Percentiles rank a stretch among this genome's conserved stretches.
Conservation (phyloP, 1,140 invertebrate genomes). For the Parasteatoda tepidariorum region DNA sequence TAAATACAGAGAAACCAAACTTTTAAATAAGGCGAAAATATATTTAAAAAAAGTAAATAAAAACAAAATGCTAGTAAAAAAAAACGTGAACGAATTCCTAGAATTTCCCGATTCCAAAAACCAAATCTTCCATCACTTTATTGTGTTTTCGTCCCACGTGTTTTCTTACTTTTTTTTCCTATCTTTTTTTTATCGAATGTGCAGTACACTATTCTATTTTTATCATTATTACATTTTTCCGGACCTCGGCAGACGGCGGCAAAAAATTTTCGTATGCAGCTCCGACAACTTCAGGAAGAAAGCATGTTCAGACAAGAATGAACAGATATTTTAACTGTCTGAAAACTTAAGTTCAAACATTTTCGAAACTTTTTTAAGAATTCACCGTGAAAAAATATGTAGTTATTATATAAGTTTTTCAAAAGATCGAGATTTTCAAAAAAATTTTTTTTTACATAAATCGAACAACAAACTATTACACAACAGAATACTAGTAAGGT, state of each 20-base stretch:
- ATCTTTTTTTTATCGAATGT: too few species aligned
- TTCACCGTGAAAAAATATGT: too few species aligned
- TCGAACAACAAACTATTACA: neutral
- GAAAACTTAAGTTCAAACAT: neutral
- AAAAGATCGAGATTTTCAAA: neutral
- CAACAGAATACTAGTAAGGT: neutral
- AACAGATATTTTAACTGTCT: neutral
- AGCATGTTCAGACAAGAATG: neutral
- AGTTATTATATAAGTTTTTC: neutral
- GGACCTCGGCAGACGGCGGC: too few species aligned
- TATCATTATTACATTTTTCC: too few species aligned
- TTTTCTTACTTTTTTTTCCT: neutral
- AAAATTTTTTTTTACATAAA: neutral
- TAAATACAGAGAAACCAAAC: too few species aligned
- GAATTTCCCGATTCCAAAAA: neutral
- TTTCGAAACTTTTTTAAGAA: neutral
- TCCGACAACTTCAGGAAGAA: too few species aligned
- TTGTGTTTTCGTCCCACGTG: neutral
- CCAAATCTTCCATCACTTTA: neutral
- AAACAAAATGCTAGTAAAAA: too few species aligned
- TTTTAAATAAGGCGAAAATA: too few species aligned
- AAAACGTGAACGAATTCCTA: neutral
- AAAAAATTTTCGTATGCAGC: too few species aligned
- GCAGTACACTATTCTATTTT: neutral
- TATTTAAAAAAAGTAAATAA: too few species aligned